phyloP scores from a whole-genome alignment of 2,797 vertebrate species.

The Perodicticus potto region DNA sequence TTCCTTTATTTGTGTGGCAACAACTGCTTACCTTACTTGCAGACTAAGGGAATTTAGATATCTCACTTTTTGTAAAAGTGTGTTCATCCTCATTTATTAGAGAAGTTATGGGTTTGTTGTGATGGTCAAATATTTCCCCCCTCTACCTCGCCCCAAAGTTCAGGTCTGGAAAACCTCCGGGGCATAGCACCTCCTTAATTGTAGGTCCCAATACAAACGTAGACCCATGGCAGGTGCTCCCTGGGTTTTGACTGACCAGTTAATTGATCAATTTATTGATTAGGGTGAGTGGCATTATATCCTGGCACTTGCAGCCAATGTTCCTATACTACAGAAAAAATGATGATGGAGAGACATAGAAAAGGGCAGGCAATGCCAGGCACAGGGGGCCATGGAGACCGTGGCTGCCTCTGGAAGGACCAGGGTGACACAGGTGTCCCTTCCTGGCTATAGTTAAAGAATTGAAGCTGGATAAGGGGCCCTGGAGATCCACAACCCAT shows the following conservation, averaged over 20 bases:
- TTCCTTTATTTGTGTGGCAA: background rate
- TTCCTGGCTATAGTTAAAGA: too few species aligned
- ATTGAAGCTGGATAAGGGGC: background rate
- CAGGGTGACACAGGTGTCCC: background rate
- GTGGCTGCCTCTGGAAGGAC: background rate
- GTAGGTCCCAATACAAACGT: too few species aligned
- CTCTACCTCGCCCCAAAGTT: background rate
- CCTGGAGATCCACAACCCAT: background rate
- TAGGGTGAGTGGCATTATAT: background rate
- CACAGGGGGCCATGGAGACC: background rate
- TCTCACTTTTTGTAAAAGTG: background rate
- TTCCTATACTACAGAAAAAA: too few species aligned
- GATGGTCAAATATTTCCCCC: background rate
- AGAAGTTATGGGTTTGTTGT: too few species aligned
- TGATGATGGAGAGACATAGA: too few species aligned
- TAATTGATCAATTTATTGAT: background rate
- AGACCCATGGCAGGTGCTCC: too few species aligned
- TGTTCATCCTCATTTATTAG: background rate
- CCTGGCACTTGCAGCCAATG: fast-evolving
- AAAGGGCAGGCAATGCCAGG: too few species aligned
- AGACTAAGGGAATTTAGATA: background rate
- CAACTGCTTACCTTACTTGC: too few species aligned
- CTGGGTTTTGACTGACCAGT: background rate
- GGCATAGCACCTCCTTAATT: too few species aligned
- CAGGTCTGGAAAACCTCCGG: background rate